A percentile compares a stretch with the other conserved stretches of the same genome.
phyloP scores from a whole-genome alignment of 2,113 vertebrate genomes.

The Hoplias malabaricus region DNA sequence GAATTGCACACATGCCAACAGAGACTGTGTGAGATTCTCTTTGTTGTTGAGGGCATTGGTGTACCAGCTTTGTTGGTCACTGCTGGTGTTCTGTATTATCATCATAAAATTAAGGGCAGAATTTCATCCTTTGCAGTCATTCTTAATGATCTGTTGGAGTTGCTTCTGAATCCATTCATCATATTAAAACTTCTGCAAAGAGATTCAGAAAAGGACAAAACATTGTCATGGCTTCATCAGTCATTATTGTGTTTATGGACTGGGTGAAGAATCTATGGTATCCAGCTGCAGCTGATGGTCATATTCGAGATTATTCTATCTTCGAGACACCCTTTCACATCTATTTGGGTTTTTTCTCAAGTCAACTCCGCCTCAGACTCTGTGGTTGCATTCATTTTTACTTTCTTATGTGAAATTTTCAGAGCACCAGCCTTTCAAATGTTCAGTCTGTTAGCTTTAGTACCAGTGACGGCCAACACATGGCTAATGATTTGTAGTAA shows the following conservation, averaged over 20 bases:
- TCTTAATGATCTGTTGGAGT: background rate
- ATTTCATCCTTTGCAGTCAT: background rate
- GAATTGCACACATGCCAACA: background rate
- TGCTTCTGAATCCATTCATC: background rate
- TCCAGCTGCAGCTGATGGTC: background rate
- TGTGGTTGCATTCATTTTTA: background rate
- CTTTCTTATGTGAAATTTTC: background rate
- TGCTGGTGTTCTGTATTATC: background rate
- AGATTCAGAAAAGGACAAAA: too few species aligned
- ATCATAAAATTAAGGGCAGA: background rate
- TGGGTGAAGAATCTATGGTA: background rate
- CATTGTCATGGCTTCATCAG: background rate
- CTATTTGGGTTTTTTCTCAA: background rate
- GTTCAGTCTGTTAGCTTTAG: background rate
- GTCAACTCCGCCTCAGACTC: background rate
- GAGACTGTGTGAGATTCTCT: background rate
- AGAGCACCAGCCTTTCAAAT: background rate
- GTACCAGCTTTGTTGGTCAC: background rate
- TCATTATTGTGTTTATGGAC: background rate
- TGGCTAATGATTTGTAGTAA: background rate
- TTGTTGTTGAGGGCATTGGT: background rate
- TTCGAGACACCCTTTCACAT: background rate
- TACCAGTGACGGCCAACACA: background rate
- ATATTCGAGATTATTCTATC: background rate
- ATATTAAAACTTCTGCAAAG: too few species aligned